A percentile compares a stretch with the other conserved stretches of the same genome.
These are phyloP conservation scores for Eueides isabella DNA, from an alignment of 1,140 invertebrate genomes.

Conservation along the genomic window DNA sequence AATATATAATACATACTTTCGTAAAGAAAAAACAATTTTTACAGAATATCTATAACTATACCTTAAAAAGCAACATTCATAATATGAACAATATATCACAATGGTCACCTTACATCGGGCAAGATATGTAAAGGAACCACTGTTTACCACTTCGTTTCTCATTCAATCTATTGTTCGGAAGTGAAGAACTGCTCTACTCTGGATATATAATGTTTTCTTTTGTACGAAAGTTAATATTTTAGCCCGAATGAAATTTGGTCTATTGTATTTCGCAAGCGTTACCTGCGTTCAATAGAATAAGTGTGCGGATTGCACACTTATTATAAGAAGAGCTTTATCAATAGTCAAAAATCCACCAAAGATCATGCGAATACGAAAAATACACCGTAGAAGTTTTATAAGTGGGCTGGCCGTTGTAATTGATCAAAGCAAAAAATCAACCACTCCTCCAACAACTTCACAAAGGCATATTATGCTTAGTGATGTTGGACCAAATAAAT, in stretches of 20 bases:
- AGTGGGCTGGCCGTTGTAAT: constrained; percentile 74
- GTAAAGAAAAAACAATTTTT: not conserved
- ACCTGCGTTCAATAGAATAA: constrained; percentile 73
- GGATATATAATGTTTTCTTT: constrained; percentile 78
- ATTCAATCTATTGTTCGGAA: constrained; percentile 79
- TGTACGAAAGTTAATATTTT: constrained; percentile 81
- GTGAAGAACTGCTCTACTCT: constrained; percentile 77
- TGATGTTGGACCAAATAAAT: constrained; percentile 31
- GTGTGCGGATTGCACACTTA: constrained; percentile 70
- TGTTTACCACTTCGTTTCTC: constrained; percentile 79
- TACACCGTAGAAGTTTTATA: constrained; percentile 57
- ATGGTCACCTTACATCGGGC: constrained; percentile 46
- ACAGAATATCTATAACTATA: constrained; percentile 1
- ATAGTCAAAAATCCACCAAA: constrained; percentile 60
- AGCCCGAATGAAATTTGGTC: constrained; percentile 72
- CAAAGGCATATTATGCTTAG: constrained; percentile 35
- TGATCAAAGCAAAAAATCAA: constrained; percentile 62
- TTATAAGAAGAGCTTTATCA: constrained; percentile 59
- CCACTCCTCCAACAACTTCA: constrained; percentile 34
- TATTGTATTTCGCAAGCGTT: constrained; percentile 66
- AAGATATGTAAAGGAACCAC: constrained; percentile 65
- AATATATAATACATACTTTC: not conserved
- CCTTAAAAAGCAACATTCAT: constrained; percentile 29
- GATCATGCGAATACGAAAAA: constrained; percentile 55
- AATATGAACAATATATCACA: constrained; percentile 42